These are phyloP conservation scores for Myiotriccus ornatus DNA, from an alignment of 2,797 vertebrate species.

Conservation along the genomic window DNA sequence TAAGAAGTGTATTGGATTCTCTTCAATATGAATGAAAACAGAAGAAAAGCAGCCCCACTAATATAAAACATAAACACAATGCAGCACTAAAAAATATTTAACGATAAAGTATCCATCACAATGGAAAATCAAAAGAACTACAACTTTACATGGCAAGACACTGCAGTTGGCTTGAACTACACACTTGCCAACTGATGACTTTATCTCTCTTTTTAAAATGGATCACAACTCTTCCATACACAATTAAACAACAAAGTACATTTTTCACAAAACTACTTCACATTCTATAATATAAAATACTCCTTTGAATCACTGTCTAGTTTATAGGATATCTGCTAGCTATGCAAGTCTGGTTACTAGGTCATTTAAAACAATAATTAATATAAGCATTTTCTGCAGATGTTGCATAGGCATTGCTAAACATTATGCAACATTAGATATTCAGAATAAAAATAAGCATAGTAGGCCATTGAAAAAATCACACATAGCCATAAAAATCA, in stretches of 20 bases:
- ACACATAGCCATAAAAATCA: slow-evolving; percentile 6
- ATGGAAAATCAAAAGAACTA: background rate
- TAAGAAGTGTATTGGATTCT: background rate
- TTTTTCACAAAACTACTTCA: slow-evolving; percentile 30
- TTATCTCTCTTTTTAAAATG: background rate
- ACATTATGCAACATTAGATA: background rate
- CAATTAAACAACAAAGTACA: slow-evolving; percentile 39
- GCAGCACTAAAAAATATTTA: background rate
- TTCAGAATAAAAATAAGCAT: slow-evolving; percentile 11
- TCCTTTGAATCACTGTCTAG: slow-evolving; percentile 41
- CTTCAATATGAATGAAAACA: background rate
- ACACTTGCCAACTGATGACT: background rate
- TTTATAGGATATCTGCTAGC: slow-evolving; percentile 22
- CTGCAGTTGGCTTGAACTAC: background rate
- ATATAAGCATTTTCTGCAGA: slow-evolving; percentile 51
- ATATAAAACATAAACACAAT: background rate
- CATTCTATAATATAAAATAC: slow-evolving; percentile 30
- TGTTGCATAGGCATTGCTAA: background rate
- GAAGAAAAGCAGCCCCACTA: background rate
- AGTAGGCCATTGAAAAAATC: slow-evolving; percentile 16
- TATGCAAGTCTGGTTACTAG: background rate
- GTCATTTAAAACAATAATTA: slow-evolving; percentile 62
- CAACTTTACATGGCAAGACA: background rate
- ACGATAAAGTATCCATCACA: background rate
- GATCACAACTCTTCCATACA: background rate